phyloP scores from a whole-genome alignment of 2,113 vertebrate species.

The Brachypteracias leptosomus region DNA sequence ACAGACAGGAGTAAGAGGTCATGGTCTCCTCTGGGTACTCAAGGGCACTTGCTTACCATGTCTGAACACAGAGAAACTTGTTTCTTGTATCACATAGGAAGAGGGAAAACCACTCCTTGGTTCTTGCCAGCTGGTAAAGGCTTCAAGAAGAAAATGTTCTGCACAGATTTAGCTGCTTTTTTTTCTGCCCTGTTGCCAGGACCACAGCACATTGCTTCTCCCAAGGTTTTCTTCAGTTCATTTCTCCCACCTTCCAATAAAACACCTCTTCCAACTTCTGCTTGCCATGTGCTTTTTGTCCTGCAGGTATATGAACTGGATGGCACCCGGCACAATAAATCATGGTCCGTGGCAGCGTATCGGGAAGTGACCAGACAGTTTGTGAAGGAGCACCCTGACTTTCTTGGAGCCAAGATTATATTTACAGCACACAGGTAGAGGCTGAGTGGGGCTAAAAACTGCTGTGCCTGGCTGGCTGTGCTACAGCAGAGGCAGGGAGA shows the following conservation, averaged over 20 bases:
- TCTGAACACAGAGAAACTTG: background rate
- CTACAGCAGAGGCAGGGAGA: accelerated
- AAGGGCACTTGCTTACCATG: background rate
- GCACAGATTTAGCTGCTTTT: background rate
- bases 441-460: accelerated
- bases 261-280: background rate
- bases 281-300: background rate
- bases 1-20: background rate
- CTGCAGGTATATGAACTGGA: constrained; percentile 87
- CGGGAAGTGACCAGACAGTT: constrained; percentile 77
- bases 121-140: background rate
- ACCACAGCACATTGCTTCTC: background rate
- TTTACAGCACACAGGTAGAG: constrained; percentile 72
- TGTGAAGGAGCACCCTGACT: constrained; percentile 77
- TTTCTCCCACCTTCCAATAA: background rate
- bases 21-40: background rate
- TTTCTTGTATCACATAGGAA: background rate
- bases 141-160: background rate
- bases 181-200: background rate
- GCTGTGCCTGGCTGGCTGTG: background rate
- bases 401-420: constrained; percentile 83
- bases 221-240: background rate
- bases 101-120: background rate
- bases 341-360: constrained; percentile 81
- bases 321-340: constrained; percentile 71